Base-by-base conservation (phyloP, 1,140 invertebrate species). In the Antheraea mylitta region DNA sequence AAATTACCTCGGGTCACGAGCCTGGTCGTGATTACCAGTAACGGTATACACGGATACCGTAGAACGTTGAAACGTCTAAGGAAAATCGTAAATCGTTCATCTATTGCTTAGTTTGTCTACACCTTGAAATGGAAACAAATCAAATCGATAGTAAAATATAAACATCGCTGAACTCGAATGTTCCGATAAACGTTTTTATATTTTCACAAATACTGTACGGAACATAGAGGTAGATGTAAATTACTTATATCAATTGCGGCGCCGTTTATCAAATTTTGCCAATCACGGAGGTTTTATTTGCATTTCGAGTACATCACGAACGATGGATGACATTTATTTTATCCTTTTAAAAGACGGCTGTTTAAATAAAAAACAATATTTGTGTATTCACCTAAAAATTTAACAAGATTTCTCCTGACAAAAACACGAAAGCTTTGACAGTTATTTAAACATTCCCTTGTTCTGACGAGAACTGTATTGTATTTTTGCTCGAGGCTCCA, bases 291-390 rank as follows among this genome's bases (percentile, higher is more conserved):
- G 22, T 61, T 77, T 81, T 80, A 79, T 86, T 87, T 87, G 79
- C 78, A 82, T 87, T 82, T 80, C 70, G 73, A 78, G 76, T 78
- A 77, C 75, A n/a, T n/a, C n/a, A 70, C 77, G 70, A 68, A 70
- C 72, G 70, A 66, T 69, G 70, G 73, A 80, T 70, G 73, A 70
- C 75, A 75, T 83, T 89, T 86, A 80, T 80, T 86, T 85, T 83
- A 81, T 81, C 78, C 73, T 75, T 79, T 76, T 69, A 71, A 64
- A 69, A 70, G 81, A 83, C 81, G 80, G 76, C 72, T 87, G 81
- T 86, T 83, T 80, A 79, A 85, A 84, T 73, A 76, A 86, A 85
- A 80, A 82, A 73, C 79, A 76, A 77, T 82, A 85, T 84, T 82
- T 85, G 74, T 79, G 75, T 73, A 80, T 83, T 87, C 77, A 74